phyloP scores from a whole-genome alignment of 92 coral and sea anemone species.

The Palythoa caribaeorum region DNA sequence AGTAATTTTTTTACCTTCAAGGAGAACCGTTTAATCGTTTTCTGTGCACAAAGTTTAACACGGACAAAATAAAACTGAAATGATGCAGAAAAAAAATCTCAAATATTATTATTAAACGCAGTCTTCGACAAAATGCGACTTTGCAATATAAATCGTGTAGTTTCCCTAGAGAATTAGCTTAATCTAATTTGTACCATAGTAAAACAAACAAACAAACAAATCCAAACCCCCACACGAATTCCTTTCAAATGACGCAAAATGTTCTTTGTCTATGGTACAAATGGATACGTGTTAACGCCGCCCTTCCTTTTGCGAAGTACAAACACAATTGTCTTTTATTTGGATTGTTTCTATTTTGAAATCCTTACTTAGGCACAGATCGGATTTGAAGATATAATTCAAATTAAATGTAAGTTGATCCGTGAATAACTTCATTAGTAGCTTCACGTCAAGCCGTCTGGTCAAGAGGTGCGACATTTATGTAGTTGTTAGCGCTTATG shows the following conservation, averaged over 20 bases:
- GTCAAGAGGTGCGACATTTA: too few species aligned
- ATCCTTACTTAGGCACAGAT: neutral
- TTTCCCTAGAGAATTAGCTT: neutral
- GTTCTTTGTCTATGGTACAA: neutral
- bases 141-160: neutral
- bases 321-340: neutral
- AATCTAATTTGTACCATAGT: neutral
- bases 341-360: neutral
- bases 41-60: too few species aligned
- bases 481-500: too few species aligned
- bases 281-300: neutral
- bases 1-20: too few species aligned
- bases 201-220: neutral
- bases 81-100: too few species aligned
- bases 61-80: too few species aligned
- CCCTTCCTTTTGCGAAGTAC: neutral
- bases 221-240: neutral
- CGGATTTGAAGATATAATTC: neutral
- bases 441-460: neutral
- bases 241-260: constrained; percentile 9
- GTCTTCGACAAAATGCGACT: too few species aligned
- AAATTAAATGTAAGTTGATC: neutral
- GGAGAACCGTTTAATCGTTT: too few species aligned
- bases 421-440: neutral
- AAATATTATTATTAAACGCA: too few species aligned